Evolutionary conservation across 2,888 invertebrate genomes (phyloP), one percentile per base, ranked within the genome.

Genomic region (Agriopis marginaria): DNA sequence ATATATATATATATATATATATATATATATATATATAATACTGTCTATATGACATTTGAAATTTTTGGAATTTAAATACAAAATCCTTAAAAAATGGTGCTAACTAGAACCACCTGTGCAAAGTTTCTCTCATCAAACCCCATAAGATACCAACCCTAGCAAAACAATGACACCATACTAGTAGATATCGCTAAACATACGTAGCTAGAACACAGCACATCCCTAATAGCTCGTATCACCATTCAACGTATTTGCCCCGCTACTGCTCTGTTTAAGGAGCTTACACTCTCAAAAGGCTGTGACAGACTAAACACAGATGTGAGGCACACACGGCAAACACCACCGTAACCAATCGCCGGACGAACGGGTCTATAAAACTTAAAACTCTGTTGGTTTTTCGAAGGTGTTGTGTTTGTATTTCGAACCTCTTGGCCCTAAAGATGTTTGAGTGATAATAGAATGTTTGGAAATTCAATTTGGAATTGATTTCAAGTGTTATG

Each of bases 281-380:
- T 89, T 87, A 88, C 85, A 84, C 84, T 86, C 85, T 90, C 87
- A 85, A 90, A 88, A 89, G 86, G 86, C 88, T 88, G 88, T 87
- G 89, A 89, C 90, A 89, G 87, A 82, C 86, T 90, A 90, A 92
- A 92, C 91, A 93, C 92, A 92, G 91, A 91, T 91, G 92, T 86
- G 89, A 88, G 87, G 85, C 85, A 82, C 64, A 60, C 60, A 64
- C 59, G 69, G 86, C 89, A 92, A 91, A 93, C 89, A 91, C 77
- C 77, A 79, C 77, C 87, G 86, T 86, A 85, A 87, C 89, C 85
- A 86, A 89, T 89, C 86, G 82, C 76, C 78, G 76, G 77, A 85
- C 85, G 84, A 83, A 83, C 83, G 82, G 82, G 82, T 83, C 87
- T 84, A 86, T 86, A 85, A 84, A 83, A 58, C 45, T 58, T 45